phyloP scores from a whole-genome alignment of 2,113 vertebrate species.

The Passerina amoena region DNA sequence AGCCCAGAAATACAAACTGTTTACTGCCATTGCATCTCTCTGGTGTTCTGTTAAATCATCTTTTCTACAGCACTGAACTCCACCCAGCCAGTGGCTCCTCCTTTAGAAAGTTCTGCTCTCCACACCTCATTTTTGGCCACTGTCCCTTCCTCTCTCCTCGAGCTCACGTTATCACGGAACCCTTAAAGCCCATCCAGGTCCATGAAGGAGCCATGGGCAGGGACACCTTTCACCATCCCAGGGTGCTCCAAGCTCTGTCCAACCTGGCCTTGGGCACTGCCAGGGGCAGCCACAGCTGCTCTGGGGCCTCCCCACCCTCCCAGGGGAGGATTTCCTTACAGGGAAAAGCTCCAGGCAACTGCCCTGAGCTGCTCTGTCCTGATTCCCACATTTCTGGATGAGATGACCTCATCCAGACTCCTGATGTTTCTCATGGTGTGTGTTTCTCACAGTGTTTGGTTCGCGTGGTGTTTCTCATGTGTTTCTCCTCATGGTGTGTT shows the following conservation, averaged over 20 bases:
- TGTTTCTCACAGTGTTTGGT: fast-evolving
- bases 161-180: not conserved
- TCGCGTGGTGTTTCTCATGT: too few relatives aligned
- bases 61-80: not conserved
- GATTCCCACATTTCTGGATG: not conserved
- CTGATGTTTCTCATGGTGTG: too few relatives aligned
- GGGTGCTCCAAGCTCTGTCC: not conserved
- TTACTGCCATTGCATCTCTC: not conserved
- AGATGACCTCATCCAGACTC: not conserved
- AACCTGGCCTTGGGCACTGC: not conserved
- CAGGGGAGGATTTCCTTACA: not conserved
- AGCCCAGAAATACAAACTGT: not conserved
- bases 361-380: not conserved
- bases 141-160: not conserved
- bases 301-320: not conserved
- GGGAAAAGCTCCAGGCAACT: not conserved
- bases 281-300: not conserved
- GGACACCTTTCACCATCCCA: fast-evolving
- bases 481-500: too few relatives aligned
- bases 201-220: not conserved
- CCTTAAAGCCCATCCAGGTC: not conserved
- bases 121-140: not conserved
- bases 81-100: not conserved
- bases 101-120: not conserved
- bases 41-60: not conserved